Base-by-base conservation (phyloP, 2,797 vertebrate genomes). In the Acipenser oxyrinchus region DNA sequence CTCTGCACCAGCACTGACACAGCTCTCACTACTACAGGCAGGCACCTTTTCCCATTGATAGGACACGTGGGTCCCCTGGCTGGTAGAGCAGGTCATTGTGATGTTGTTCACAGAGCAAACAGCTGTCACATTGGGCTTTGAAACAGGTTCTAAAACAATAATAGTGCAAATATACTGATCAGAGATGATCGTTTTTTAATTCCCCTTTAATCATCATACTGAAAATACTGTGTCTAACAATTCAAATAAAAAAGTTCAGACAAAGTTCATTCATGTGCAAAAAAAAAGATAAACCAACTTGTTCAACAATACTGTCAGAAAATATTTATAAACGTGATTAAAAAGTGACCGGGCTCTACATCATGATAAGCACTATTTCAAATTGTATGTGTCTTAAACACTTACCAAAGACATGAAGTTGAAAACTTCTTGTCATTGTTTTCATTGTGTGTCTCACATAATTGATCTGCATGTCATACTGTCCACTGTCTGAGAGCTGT, bases 101-200 rank as follows among this genome's bases (percentile, higher is more conserved):
- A 68, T 7, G 1, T 58, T 68, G n/a, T 48, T 57, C 51, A 48
- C 48, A 23, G 55, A 48, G 49, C 67, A 63, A 37, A 63, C 62
- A 15, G 61, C 52, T 57, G 62, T 57, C n/a, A 68, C 23, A 5
- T 1, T 68, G 61, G 67, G 61, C 37, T 63, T 63, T 57, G 67
- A 63, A 6, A 68, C 52, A 10, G 67, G 62, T 52, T 68, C 67
- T 68, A 51, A 49, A 64, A 53, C 18, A 68, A 10, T 11, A 51
- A 67, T 8, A 65, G 9, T 23, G 11, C 23, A 52, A 37, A 51
- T 18, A 6, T 11, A 37, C 4, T 37, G 7, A 10, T 23, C 9
- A 8, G 23, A 10, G 23, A 10, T 23, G 0, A 18, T 10, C 23
- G 15, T n/a, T 7, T 23, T 62, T 18, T 62, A 37, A 15, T 15